Conservation (phyloP, 1,140 invertebrate species). For the Lamellibrachia luymesi region DNA sequence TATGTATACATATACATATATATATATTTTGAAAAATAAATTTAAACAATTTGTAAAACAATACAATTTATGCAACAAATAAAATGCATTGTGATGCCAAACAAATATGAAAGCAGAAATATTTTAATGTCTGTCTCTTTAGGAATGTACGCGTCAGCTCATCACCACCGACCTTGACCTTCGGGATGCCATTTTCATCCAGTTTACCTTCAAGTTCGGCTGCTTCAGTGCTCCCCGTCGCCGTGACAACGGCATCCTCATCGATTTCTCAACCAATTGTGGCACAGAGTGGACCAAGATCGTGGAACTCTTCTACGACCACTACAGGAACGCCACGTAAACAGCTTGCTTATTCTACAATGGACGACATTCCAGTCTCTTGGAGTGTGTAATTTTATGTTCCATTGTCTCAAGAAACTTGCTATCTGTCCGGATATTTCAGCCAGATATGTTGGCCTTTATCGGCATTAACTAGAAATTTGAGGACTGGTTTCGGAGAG, state of each 20-base stretch:
- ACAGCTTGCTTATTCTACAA: background rate
- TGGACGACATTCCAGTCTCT: too few relatives aligned
- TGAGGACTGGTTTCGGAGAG: too few relatives aligned
- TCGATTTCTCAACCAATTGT: slow-evolving; percentile 51
- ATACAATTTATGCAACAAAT: too few relatives aligned
- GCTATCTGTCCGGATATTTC: too few relatives aligned
- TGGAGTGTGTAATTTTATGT: too few relatives aligned
- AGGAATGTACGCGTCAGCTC: slow-evolving; percentile 55
- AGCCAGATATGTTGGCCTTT: too few relatives aligned
- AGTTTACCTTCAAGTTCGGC: slow-evolving; percentile 58
- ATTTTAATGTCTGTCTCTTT: slow-evolving; percentile 11
- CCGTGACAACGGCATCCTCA: slow-evolving; percentile 49
- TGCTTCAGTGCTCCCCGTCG: slow-evolving; percentile 44
- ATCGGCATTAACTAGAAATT: too few relatives aligned
- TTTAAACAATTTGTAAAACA: too few relatives aligned
- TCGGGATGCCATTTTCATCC: slow-evolving; percentile 50
- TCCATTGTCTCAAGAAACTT: too few relatives aligned
- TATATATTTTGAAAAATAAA: too few relatives aligned
- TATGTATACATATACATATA: too few relatives aligned
- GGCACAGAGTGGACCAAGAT: slow-evolving; percentile 51
- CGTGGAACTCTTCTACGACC: slow-evolving; percentile 47
- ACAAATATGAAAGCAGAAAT: background rate
- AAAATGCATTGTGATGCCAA: slow-evolving; percentile 17
- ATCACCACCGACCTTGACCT: slow-evolving; percentile 55
- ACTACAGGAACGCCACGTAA: slow-evolving; percentile 47